Conservation (phyloP, 2,888 invertebrate genomes). For the Eristalis tenax region DNA sequence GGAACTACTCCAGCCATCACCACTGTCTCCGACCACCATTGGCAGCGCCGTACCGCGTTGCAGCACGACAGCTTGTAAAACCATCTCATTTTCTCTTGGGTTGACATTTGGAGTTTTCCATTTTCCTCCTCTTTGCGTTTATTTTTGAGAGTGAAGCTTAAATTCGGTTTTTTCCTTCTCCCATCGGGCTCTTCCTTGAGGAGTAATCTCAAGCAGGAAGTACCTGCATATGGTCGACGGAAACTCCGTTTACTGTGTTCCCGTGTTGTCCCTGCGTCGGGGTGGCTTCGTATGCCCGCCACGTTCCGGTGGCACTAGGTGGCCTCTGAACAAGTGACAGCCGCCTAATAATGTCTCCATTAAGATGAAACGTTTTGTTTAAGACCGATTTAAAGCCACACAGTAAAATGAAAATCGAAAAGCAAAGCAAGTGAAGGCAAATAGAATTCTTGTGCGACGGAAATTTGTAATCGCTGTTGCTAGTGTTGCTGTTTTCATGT, state of each 20-base stretch:
- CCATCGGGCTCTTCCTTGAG: not conserved
- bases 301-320: constrained; percentile 25
- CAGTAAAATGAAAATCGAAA: not conserved
- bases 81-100: constrained; percentile 66
- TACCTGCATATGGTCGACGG: constrained; percentile 47
- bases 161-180: not conserved
- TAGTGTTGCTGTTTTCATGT: too few species aligned
- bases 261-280: not conserved
- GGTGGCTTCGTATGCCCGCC: constrained; percentile 37
- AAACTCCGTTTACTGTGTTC: constrained; percentile 26
- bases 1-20: constrained; percentile 40
- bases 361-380: constrained; percentile 15
- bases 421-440: too few species aligned
- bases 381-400: not conserved
- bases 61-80: constrained; percentile 68
- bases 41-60: constrained; percentile 48
- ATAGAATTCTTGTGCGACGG: too few species aligned
- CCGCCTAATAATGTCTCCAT: constrained; percentile 35
- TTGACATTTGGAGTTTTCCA: constrained; percentile 67
- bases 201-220: constrained; percentile 9
- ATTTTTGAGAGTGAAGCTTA: constrained; percentile 20
- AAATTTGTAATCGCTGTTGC: too few species aligned
- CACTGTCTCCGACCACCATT: constrained; percentile 44
- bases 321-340: constrained; percentile 14
- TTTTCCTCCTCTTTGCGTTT: constrained; percentile 38